These are phyloP conservation scores for Pipistrellus kuhlii DNA, from an alignment of 2,797 vertebrate species.

Conservation along the genomic window DNA sequence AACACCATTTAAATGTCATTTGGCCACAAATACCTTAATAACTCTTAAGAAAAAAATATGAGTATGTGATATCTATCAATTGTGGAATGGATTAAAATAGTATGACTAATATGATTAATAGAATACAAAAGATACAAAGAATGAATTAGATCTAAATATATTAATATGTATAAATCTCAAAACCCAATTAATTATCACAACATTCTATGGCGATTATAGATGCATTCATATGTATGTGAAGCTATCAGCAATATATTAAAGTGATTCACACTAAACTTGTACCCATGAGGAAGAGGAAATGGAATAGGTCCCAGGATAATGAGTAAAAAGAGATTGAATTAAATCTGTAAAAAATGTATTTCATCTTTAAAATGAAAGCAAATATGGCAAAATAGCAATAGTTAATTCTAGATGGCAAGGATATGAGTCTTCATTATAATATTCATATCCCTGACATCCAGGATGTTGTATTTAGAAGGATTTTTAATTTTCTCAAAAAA, in stretches of 20 bases:
- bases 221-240: neutral
- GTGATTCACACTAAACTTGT: slow-evolving; percentile 14
- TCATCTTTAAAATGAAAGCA: slow-evolving; percentile 43
- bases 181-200: slow-evolving; percentile 32
- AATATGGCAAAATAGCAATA: slow-evolving; percentile 51
- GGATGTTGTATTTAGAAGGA: neutral
- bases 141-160: slow-evolving; percentile 26
- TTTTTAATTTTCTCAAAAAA: slow-evolving; percentile 36
- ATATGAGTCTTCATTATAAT: neutral
- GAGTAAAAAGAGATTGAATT: slow-evolving; percentile 48
- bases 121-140: slow-evolving; percentile 28
- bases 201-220: slow-evolving; percentile 25
- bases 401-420: neutral
- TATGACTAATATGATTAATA: slow-evolving; percentile 37
- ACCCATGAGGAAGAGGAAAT: slow-evolving; percentile 44
- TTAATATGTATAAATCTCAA: slow-evolving; percentile 36
- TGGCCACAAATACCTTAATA: slow-evolving; percentile 43
- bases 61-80: neutral
- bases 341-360: slow-evolving; percentile 54
- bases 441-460: too few relatives aligned
- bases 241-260: slow-evolving; percentile 50
- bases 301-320: neutral
- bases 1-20: slow-evolving; percentile 46
- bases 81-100: slow-evolving; percentile 9
- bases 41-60: slow-evolving; percentile 32